Evolutionary conservation across 1,140 invertebrate genomes (phyloP).

Genomic region (Papilio polyxenes): DNA sequence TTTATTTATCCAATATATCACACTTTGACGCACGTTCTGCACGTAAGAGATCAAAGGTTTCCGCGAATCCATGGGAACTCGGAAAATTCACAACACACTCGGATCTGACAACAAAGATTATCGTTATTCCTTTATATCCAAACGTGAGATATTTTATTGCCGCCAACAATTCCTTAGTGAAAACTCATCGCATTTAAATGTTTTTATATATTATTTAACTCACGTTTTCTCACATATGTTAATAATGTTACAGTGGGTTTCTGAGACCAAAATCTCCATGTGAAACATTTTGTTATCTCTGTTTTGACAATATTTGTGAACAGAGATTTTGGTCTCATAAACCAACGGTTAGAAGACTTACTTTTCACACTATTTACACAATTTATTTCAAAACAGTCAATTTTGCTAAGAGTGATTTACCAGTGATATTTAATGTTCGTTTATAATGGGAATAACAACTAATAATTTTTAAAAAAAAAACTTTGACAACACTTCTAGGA

Average conservation of each 20-base stretch:
- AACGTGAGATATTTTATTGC: constrained; percentile 9
- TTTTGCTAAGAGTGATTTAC: too few species aligned
- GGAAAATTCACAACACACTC: constrained; percentile 18
- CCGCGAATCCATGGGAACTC: neutral
- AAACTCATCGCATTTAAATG: neutral
- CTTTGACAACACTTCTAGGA: too few species aligned
- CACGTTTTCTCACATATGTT: neutral
- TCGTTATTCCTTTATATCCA: constrained; percentile 13
- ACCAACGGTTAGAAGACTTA: too few species aligned
- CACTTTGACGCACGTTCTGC: neutral
- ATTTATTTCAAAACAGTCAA: too few species aligned
- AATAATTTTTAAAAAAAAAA: too few species aligned
- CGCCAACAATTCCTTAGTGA: neutral
- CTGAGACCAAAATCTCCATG: too few species aligned
- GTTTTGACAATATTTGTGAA: too few species aligned
- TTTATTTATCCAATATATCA: constrained; percentile 14
- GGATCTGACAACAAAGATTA: constrained; percentile 22
- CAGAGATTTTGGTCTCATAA: too few species aligned
- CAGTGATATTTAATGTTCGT: too few species aligned
- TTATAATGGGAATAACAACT: too few species aligned
- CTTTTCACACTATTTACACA: too few species aligned
- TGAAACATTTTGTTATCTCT: too few species aligned
- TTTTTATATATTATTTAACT: neutral
- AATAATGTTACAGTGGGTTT: neutral
- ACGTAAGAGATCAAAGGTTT: constrained; percentile 19